Evolutionary conservation across 2,888 invertebrate genomes (phyloP).

Genomic region (Drosophila meridiana): DNA sequence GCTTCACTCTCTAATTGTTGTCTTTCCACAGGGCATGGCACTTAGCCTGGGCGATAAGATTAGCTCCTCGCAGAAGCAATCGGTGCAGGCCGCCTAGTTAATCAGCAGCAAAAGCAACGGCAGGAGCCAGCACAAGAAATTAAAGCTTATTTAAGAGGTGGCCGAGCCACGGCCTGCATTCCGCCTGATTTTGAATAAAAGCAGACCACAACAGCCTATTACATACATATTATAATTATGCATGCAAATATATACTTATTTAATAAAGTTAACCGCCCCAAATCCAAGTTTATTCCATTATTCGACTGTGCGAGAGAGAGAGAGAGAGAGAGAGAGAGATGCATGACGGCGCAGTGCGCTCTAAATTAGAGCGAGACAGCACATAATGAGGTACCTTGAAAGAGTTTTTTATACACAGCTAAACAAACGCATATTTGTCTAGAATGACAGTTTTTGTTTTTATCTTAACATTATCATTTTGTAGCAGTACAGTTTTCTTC

Average conservation of each 20-base stretch:
- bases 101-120: conserved; percentile 7
- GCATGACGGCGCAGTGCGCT: neutral
- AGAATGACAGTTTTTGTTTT: neutral
- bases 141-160: conserved; percentile 33
- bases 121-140: conserved; percentile 36
- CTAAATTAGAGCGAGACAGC: conserved; percentile 12
- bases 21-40: conserved; percentile 95
- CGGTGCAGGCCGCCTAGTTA: conserved; percentile 83
- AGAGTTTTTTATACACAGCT: neutral
- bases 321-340: neutral
- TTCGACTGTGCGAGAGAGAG: neutral
- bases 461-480: neutral
- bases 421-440: neutral
- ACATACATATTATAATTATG: conserved; percentile 34
- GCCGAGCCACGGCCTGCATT: conserved; percentile 51
- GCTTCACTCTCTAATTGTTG: neutral
- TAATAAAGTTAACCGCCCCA: conserved; percentile 52
- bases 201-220: conserved; percentile 47
- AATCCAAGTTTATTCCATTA: neutral
- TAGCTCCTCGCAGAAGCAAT: conserved; percentile 94
- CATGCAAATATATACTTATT: conserved; percentile 48
- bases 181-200: conserved; percentile 49
- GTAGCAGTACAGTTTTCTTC: too few relatives aligned
- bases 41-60: conserved; percentile 99
- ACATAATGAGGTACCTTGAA: neutral